A percentile compares a stretch with the other conserved stretches of the same genome.
Conservation (phyloP, 2,797 vertebrate genomes). For the Myotis planiceps region DNA sequence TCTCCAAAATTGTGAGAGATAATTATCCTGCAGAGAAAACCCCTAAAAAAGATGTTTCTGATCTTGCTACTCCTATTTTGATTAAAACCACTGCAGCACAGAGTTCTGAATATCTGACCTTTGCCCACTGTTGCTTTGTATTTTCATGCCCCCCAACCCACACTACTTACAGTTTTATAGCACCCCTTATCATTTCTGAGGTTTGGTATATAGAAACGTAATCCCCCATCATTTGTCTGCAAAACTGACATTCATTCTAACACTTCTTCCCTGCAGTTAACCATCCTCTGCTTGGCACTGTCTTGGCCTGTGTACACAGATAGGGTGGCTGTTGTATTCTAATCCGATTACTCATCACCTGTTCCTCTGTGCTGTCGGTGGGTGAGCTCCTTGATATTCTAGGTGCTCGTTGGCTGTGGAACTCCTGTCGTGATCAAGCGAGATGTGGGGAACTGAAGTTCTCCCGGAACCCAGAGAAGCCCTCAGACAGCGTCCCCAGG, state of each 20-base stretch:
- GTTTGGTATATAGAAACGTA: background rate
- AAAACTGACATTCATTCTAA: background rate
- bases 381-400: background rate
- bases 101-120: background rate
- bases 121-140: background rate
- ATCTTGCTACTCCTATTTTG: background rate
- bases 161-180: background rate
- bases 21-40: slow-evolving; percentile 9
- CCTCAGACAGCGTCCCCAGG: background rate
- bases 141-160: background rate
- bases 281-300: background rate
- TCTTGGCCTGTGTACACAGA: background rate
- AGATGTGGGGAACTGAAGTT: background rate
- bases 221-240: background rate
- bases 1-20: background rate
- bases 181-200: background rate
- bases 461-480: background rate
- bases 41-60: background rate
- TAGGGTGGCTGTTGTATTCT: background rate
- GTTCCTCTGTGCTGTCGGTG: background rate
- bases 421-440: background rate
- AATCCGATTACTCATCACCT: background rate
- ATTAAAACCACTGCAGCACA: background rate
- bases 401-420: background rate
- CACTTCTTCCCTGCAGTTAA: background rate